Conservation (phyloP, 30 jellyfish, hydroid and myxozoan species). For the Turritopsis rubra region DNA sequence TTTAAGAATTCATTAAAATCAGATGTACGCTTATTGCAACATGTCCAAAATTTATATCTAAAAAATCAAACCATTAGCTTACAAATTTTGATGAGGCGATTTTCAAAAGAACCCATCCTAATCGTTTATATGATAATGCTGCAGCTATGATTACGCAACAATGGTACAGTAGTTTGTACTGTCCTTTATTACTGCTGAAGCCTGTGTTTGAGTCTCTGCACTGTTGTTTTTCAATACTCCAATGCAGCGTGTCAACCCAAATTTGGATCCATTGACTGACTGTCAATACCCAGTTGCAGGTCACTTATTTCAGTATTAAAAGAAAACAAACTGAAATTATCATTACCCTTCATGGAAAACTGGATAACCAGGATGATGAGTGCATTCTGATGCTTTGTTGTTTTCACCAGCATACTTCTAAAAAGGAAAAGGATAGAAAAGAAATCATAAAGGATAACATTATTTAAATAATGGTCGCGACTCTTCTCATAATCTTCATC, state of each 20-base stretch:
- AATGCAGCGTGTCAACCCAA: no score
- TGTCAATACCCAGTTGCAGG: no score
- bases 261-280: no score
- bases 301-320: no score
- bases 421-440: background rate
- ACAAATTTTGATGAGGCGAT: background rate
- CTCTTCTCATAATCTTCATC: no score
- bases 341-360: conserved; percentile 99
- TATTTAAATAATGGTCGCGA: no score
- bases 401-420: conserved; percentile 52
- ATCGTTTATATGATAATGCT: background rate
- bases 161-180: no score
- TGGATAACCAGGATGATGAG: conserved; percentile 78
- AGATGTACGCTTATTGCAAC: conserved; percentile 84
- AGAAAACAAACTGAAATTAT: no score
- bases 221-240: no score
- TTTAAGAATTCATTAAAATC: conserved; percentile 80
- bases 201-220: no score
- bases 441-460: background rate
- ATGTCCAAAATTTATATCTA: conserved; percentile 89
- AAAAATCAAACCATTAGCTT: background rate
- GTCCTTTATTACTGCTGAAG: no score
- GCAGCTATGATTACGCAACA: background rate
- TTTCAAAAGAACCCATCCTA: background rate
- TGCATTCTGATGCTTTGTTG: conserved; percentile 46